A percentile compares a stretch with the other conserved stretches of the same genome.
Conservation (phyloP, 2,113 vertebrate species). For the Ancistrus triradiatus region DNA sequence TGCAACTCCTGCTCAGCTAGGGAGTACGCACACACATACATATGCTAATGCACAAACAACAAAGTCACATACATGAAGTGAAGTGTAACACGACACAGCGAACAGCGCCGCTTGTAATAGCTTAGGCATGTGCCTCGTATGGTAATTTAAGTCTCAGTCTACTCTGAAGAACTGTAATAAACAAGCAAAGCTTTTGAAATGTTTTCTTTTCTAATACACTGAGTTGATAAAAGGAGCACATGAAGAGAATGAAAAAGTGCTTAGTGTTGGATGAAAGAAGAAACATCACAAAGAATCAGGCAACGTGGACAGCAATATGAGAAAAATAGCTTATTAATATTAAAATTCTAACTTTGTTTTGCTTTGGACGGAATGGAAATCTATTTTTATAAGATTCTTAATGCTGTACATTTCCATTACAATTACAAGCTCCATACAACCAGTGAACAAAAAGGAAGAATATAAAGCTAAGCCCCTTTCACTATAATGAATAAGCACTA, state of each 20-base stretch:
- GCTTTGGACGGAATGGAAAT: slow-evolving; percentile 18
- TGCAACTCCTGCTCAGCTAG: slow-evolving; percentile 42
- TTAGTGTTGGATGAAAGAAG: neutral
- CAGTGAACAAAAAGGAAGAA: neutral
- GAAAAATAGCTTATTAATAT: slow-evolving; percentile 14
- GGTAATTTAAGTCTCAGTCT: neutral
- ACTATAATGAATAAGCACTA: slow-evolving; percentile 27
- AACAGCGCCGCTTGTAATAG: neutral
- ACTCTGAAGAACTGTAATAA: neutral
- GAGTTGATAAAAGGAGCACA: neutral
- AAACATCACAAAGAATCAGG: slow-evolving; percentile 5
- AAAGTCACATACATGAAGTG: neutral
- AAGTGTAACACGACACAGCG: neutral
- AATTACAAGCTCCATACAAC: slow-evolving; percentile 20
- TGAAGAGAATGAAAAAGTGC: neutral
- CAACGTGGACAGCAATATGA: no score
- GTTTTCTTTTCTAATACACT: neutral
- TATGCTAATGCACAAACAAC: slow-evolving; percentile 21
- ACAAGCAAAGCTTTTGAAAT: neutral
- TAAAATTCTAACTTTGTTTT: slow-evolving; percentile 25
- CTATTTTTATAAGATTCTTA: slow-evolving; percentile 22
- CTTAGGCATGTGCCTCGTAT: no score
- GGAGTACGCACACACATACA: slow-evolving; percentile 23
- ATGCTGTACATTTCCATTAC: slow-evolving; percentile 31
- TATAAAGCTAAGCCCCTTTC: neutral